Base-by-base conservation (phyloP, 1,140 invertebrate genomes). In the Himalopsyche phryganea region DNA sequence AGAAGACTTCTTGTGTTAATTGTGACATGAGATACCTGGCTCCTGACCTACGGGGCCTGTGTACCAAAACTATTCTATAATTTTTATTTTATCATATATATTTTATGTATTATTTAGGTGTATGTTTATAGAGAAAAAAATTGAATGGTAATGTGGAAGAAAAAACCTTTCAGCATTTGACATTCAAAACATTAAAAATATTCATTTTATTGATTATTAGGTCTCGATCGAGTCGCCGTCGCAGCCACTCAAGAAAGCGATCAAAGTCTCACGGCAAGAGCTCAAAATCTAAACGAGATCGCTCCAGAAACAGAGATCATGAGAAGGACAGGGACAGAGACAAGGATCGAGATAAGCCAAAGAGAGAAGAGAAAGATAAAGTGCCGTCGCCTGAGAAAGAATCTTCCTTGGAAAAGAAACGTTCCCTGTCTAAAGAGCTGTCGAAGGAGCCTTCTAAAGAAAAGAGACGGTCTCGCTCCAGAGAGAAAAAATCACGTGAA, bases 201-300 rank as follows among this genome's bases (percentile, higher is more conserved):
- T n/a, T n/a, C n/a, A n/a, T n/a, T n/a, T n/a, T n/a, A n/a, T n/a
- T n/a, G n/a, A n/a, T n/a, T 5, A 28, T 28, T 17, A 54, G 58
- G 32, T 60, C 58, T 28, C 50, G 50, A 20, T 60, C 58, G 1
- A 53, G 61, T 13, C 52, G 49, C 64, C 73, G 66, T 45, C 83
- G 71, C 14, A 77, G 76, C 56, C 69, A 80, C 11, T 82, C 81
- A 0, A 63, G 82, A 28, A 28, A 28, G 5, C 52, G 60, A 14
- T 82, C 80, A 0, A 72, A 76, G n/a, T 78, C 79, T 3, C 71
- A 72, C 0, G 66, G 75, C 19, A 71, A 71, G 13, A 80, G 80
- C 56, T 85, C 85, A 0, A 72, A 82, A 5, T 85, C 85, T 0
- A 80, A 81, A 61, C 72, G 76, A 4, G 77, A 78, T 17, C 68